Evolutionary conservation across 2,797 vertebrate species (phyloP), one percentile per base, ranked within the genome.

Genomic region (Poeciliopsis gracilis): DNA sequence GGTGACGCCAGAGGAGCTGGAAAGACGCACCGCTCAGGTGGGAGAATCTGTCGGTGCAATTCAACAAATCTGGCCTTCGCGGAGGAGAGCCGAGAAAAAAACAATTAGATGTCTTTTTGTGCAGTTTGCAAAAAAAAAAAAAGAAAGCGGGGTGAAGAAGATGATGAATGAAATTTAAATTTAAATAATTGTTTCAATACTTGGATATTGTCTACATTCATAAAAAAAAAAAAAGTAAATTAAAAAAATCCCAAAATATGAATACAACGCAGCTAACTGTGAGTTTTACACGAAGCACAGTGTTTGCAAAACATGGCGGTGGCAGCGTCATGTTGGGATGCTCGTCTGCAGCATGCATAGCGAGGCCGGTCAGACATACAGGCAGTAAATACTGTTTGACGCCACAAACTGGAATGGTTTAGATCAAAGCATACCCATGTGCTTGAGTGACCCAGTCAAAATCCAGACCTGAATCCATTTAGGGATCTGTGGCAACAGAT

Each of bases 371-470:
- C 18, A 38, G 61, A 38, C 33, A 4, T 10, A 66, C 16, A 38
- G 33, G 28, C 61, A 20, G 30, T 16, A 36, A 63, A 66, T 61
- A 30, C 59, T 33, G 59, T 61, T 61, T 61, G 28, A 15, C 28
- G 30, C 59, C 13, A 30, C 59, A 66, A 66, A 66, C 13, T 66
- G 61, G 18, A 63, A 63, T 36, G 30, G 30, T 61, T 30, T 16
- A 36, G 61, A 66, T 66, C 61, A 38, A 66, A 66, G 61, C 61
- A 66, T 66, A 82, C 79, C 51, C 74, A 57, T 41, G 45, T 76
- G 70, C 83, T 77, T 82, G 75, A 78, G 72, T 66, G 59, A 18
- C 59, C 28, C 59, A 61, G 30, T 61, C 61, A 36, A 66, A 38
- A 38, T 28, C 61, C 33, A 38, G 33, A 66, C 30, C 16, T 66